Conservation (phyloP, 2,888 invertebrate species). For the Deilephila elpenor region DNA sequence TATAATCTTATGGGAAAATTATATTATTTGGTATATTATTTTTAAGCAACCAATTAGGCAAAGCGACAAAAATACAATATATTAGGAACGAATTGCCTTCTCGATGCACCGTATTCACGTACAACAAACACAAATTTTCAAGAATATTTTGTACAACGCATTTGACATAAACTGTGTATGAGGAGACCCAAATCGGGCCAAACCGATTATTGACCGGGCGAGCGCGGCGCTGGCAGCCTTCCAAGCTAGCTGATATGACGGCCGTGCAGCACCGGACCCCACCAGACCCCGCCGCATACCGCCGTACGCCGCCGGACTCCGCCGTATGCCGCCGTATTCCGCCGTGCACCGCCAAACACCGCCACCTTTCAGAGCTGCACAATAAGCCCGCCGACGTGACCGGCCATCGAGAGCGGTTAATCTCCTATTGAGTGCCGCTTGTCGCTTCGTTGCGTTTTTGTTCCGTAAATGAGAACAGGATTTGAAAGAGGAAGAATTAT, state of each 20-base stretch:
- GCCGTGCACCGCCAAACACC: conserved; percentile 17
- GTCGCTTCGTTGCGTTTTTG: conserved; percentile 5
- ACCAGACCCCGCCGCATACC: neutral
- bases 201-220: conserved; percentile 27
- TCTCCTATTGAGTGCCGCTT: conserved; percentile 21
- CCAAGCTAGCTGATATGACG: conserved; percentile 16
- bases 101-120: no score
- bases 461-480: neutral
- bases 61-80: neutral
- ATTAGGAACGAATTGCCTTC: no score
- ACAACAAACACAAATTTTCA: no score
- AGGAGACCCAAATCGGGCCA: conserved; percentile 11
- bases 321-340: neutral
- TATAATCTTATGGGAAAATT: no score
- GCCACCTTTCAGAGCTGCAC: conserved; percentile 24
- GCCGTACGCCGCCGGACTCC: neutral
- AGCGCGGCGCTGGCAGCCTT: conserved; percentile 22
- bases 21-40: no score
- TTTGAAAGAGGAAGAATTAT: neutral
- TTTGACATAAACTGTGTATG: neutral
- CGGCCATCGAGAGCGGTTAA: conserved; percentile 14
- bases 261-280: neutral
- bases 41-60: neutral
- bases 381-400: conserved; percentile 21
- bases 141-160: neutral